Evolutionary conservation across 2,888 invertebrate species (phyloP).

Genomic region (Blastobasis lacticolella): DNA sequence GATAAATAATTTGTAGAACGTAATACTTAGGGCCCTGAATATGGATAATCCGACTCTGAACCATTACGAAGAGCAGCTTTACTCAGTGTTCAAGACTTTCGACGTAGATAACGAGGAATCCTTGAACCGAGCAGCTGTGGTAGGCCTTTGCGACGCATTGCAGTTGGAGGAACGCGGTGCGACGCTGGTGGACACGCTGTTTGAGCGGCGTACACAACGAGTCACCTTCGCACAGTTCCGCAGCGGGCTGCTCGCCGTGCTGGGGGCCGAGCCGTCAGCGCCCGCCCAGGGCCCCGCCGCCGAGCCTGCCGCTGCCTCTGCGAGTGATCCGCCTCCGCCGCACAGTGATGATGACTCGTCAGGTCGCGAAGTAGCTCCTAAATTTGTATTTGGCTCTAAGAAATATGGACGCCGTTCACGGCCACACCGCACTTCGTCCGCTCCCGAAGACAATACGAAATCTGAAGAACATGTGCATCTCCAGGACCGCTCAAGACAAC

Average conservation of each 20-base stretch:
- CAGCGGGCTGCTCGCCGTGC: slow-evolving; percentile 80
- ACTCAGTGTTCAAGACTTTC: slow-evolving; percentile 86
- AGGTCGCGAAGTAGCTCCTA: slow-evolving; percentile 82
- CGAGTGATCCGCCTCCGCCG: slow-evolving; percentile 22
- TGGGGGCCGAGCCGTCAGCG: slow-evolving; percentile 69
- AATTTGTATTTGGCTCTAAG: slow-evolving; percentile 81
- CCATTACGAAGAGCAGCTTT: slow-evolving; percentile 87
- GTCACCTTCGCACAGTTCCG: slow-evolving; percentile 83
- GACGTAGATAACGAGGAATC: slow-evolving; percentile 80
- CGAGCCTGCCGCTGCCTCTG: slow-evolving; percentile 20
- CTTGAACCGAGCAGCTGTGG: slow-evolving; percentile 78
- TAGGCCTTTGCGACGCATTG: slow-evolving; percentile 82
- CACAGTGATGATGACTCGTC: slow-evolving; percentile 72
- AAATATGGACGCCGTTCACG: slow-evolving; percentile 84
- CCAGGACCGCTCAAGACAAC: slow-evolving; percentile 36
- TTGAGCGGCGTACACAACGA: slow-evolving; percentile 62
- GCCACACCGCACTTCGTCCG: slow-evolving; percentile 53
- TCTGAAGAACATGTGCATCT: background rate
- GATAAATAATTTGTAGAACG: too few relatives aligned
- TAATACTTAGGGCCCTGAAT: slow-evolving; percentile 11
- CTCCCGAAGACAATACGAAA: slow-evolving; percentile 23
- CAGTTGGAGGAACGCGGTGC: slow-evolving; percentile 83
- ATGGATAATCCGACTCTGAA: slow-evolving; percentile 71
- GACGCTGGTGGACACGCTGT: slow-evolving; percentile 75
- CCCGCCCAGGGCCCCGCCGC: slow-evolving; percentile 24